These are phyloP conservation scores for Ariolimax columbianus DNA, from an alignment of 2,888 invertebrate species.

Conservation along the genomic window DNA sequence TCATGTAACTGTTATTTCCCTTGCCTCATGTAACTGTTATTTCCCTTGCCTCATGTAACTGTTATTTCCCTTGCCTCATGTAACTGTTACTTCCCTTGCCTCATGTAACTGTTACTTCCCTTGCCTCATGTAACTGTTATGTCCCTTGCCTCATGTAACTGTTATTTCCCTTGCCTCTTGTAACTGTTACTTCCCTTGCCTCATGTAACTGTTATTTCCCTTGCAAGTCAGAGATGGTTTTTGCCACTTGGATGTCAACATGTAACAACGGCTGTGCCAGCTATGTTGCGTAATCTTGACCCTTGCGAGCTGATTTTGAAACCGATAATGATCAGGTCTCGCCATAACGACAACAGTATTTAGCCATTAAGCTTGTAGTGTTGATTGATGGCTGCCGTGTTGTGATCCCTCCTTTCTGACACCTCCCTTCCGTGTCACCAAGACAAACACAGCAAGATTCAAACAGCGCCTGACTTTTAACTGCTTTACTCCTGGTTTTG, in stretches of 20 bases:
- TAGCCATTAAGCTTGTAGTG: conserved; percentile 14
- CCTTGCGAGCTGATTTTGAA: not conserved
- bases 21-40: too few relatives aligned
- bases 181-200: too few relatives aligned
- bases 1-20: too few relatives aligned
- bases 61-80: too few relatives aligned
- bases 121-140: too few relatives aligned
- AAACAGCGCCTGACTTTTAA: not conserved
- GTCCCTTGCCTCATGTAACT: too few relatives aligned
- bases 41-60: too few relatives aligned
- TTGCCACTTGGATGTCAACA: not conserved
- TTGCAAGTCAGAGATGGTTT: not conserved
- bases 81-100: too few relatives aligned
- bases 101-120: too few relatives aligned
- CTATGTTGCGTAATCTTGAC: not conserved
- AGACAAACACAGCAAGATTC: not conserved
- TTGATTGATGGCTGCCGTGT: conserved; percentile 6
- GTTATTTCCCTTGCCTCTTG: too few relatives aligned
- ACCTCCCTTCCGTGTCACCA: not conserved
- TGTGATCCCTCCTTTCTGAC: not conserved
- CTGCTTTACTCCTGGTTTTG: not conserved
- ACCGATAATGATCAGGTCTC: conserved; percentile 9
- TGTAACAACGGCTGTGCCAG: not conserved
- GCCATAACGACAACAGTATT: not conserved
- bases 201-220: not conserved